Evolutionary conservation across 2,113 vertebrate species (phyloP).

Genomic region (Silurus meridionalis): DNA sequence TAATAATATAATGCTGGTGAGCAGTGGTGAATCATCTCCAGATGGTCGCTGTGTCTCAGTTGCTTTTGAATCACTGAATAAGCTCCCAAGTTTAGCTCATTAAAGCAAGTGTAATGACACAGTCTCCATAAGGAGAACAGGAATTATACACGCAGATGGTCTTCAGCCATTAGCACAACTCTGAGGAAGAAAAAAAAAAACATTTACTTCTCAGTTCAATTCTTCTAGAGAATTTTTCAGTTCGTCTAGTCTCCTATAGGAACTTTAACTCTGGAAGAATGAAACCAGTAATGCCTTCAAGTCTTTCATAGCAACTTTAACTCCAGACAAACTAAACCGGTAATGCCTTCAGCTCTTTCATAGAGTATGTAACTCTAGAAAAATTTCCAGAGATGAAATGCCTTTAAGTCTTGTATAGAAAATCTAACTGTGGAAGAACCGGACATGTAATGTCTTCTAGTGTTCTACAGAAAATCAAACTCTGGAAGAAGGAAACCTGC

Average conservation of each 20-base stretch:
- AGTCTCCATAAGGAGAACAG: constrained; percentile 16
- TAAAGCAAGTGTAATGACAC: constrained; percentile 45
- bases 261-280: not conserved
- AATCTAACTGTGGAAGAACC: no score
- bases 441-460: no score
- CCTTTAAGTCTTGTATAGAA: no score
- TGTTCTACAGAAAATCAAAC: no score
- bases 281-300: not conserved
- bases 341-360: no score
- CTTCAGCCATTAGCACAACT: constrained; percentile 10
- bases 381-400: no score
- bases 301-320: not conserved
- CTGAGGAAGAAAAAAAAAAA: not conserved
- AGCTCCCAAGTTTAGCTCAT: constrained; percentile 49
- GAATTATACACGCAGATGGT: constrained; percentile 43
- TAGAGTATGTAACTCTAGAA: no score
- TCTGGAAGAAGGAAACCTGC: no score
- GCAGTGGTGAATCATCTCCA: constrained; percentile 26
- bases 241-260: no score
- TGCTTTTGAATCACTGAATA: constrained; percentile 39
- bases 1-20: constrained; percentile 5
- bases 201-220: no score
- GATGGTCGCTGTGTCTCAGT: constrained; percentile 15
- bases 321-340: no score
- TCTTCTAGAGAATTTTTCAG: no score